Percentiles rank a stretch among this genome's conserved stretches.
Conservation (phyloP, 2,113 vertebrate species). For the Speoplatyrhinus poulsoni region DNA sequence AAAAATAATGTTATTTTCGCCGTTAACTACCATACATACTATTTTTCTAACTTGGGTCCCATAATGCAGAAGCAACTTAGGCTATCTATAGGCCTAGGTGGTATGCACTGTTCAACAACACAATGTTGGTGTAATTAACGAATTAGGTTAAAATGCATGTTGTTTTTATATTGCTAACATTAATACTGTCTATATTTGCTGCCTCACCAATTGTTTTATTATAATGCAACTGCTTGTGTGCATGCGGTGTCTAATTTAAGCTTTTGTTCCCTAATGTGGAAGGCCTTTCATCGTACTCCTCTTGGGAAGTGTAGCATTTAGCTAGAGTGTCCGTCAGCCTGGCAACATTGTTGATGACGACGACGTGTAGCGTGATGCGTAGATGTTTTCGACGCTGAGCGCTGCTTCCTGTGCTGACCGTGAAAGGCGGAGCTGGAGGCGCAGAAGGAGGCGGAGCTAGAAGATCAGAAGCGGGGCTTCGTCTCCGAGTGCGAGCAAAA, state of each 20-base stretch:
- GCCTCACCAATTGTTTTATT: no score
- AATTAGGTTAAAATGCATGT: no score
- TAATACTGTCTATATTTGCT: no score
- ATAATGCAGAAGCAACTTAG: no score
- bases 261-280: slow-evolving; percentile 62
- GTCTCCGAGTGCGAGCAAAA: slow-evolving; percentile 65
- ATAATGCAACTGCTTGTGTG: no score
- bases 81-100: no score
- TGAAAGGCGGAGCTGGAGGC: slow-evolving; percentile 67
- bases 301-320: slow-evolving; percentile 42
- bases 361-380: no score
- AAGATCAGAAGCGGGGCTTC: slow-evolving; percentile 58
- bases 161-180: no score
- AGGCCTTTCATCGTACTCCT: slow-evolving; percentile 48
- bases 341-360: neutral
- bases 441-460: slow-evolving; percentile 66
- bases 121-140: slow-evolving; percentile 11
- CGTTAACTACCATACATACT: no score
- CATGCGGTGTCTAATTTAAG: slow-evolving; percentile 56
- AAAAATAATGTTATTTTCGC: no score
- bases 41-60: no score
- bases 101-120: no score
- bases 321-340: neutral
- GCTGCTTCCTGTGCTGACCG: slow-evolving; percentile 17
- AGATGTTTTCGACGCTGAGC: neutral